These are phyloP conservation scores for Ctenomys sociabilis DNA, from an alignment of 2,113 vertebrate species.

Conservation along the genomic window DNA sequence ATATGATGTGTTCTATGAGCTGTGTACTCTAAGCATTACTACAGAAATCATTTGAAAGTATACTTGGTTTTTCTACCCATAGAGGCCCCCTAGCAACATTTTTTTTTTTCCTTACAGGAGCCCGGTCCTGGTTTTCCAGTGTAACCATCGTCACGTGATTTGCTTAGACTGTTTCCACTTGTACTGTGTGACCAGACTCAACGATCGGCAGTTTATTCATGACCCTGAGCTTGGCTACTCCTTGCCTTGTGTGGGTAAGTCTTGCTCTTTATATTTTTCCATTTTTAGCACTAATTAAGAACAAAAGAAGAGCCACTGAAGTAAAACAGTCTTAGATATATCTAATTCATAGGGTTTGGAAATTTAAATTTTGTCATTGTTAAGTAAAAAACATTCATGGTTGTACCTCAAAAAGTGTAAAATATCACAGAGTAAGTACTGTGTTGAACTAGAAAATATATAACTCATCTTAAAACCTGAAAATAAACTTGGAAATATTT, in stretches of 20 bases:
- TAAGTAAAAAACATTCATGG: neutral
- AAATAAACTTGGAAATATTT: constrained; percentile 11
- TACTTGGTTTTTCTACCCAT: accelerated
- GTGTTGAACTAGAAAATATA: neutral
- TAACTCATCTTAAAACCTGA: neutral
- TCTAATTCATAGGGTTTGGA: neutral
- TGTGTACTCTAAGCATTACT: accelerated
- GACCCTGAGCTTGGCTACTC: constrained; percentile 91
- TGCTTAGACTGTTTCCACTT: constrained; percentile 94
- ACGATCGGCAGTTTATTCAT: constrained; percentile 91
- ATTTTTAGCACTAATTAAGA: neutral
- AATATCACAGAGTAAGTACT: neutral
- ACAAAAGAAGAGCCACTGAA: neutral
- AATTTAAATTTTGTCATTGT: neutral
- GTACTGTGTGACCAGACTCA: constrained; percentile 93
- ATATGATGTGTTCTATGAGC: accelerated
- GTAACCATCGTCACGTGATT: constrained; percentile 91
- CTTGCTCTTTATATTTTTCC: neutral
- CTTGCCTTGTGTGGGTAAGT: constrained; percentile 93
- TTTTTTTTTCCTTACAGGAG: constrained; percentile 84
- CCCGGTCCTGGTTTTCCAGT: constrained; percentile 93
- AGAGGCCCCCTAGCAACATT: accelerated
- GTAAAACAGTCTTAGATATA: neutral
- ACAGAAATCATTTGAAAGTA: accelerated
- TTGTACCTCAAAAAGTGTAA: neutral